Percentiles rank a stretch among this genome's conserved stretches.
Evolutionary conservation across 2,888 invertebrate species (phyloP).

Genomic region (Nephrocerus scutellatus): DNA sequence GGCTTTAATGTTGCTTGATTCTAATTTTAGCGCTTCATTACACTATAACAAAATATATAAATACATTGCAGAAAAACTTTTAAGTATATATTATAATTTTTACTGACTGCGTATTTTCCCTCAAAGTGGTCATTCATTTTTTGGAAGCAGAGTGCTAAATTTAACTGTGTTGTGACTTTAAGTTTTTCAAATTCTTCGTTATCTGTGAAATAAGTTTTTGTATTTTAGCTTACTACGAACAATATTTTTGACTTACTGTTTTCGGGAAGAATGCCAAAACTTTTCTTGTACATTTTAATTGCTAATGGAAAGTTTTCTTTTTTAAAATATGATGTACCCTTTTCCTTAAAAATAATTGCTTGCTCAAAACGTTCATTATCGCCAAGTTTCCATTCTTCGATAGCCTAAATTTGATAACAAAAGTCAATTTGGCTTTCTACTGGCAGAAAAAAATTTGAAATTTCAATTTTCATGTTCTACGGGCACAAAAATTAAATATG

Average conservation of each 20-base stretch:
- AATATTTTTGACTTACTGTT: constrained; percentile 22
- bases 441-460: no score
- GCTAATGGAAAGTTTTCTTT: constrained; percentile 69
- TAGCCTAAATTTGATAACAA: no score
- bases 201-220: constrained; percentile 34
- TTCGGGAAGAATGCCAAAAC: constrained; percentile 43
- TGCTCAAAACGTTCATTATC: constrained; percentile 71
- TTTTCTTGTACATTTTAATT: constrained; percentile 78
- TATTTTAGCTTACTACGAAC: constrained; percentile 5
- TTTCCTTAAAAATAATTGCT: constrained; percentile 76
- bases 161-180: constrained; percentile 66
- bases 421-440: no score
- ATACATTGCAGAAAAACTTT: neutral
- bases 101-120: constrained; percentile 58
- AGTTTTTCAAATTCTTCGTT: constrained; percentile 51
- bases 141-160: constrained; percentile 74
- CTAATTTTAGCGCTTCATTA: constrained; percentile 66
- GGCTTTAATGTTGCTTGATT: constrained; percentile 77
- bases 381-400: constrained; percentile 78
- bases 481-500: no score
- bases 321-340: constrained; percentile 86
- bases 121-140: constrained; percentile 60
- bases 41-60: constrained; percentile 44
- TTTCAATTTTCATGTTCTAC: no score
- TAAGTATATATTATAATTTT: neutral